A percentile compares a stretch with the other conserved stretches of the same genome.
phyloP scores from a whole-genome alignment of 2,797 vertebrate genomes.

The Pampus argenteus region DNA sequence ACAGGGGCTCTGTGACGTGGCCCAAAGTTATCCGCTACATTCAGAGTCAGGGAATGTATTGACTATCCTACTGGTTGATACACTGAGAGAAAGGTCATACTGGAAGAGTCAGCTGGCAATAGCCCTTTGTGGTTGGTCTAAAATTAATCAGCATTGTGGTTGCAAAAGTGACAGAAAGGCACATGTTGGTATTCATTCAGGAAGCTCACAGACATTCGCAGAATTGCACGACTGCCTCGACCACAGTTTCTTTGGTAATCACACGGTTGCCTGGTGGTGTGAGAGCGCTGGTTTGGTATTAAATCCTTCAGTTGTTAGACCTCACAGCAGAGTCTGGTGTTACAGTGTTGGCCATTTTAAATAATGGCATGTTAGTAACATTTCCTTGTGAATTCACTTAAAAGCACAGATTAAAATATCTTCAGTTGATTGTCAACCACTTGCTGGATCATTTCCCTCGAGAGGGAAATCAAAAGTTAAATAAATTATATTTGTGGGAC shows the following conservation, averaged over 20 bases:
- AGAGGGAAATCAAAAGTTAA: constrained; percentile 72
- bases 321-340: constrained; percentile 57
- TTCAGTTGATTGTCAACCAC: constrained; percentile 90
- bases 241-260: constrained; percentile 76
- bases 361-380: constrained; percentile 75
- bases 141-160: constrained; percentile 52
- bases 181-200: constrained; percentile 69
- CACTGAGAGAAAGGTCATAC: constrained; percentile 51
- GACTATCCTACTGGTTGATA: constrained; percentile 69
- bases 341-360: constrained; percentile 73
- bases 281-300: constrained; percentile 68
- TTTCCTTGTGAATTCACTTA: constrained; percentile 58
- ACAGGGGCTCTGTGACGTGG: constrained; percentile 15
- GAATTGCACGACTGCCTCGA: constrained; percentile 47
- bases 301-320: constrained; percentile 43
- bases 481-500: constrained; percentile 76
- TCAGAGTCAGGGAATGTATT: constrained; percentile 84
- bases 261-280: constrained; percentile 64
- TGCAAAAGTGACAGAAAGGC: constrained; percentile 73
- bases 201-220: constrained; percentile 54
- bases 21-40: constrained; percentile 64
- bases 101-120: constrained; percentile 65
- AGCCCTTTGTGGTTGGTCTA: constrained; percentile 69
- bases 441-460: constrained; percentile 69
- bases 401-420: constrained; percentile 68